Percentiles rank a stretch among this genome's conserved stretches.
Conservation (phyloP, 2,888 invertebrate genomes). For the Seladonia tumulorum region DNA sequence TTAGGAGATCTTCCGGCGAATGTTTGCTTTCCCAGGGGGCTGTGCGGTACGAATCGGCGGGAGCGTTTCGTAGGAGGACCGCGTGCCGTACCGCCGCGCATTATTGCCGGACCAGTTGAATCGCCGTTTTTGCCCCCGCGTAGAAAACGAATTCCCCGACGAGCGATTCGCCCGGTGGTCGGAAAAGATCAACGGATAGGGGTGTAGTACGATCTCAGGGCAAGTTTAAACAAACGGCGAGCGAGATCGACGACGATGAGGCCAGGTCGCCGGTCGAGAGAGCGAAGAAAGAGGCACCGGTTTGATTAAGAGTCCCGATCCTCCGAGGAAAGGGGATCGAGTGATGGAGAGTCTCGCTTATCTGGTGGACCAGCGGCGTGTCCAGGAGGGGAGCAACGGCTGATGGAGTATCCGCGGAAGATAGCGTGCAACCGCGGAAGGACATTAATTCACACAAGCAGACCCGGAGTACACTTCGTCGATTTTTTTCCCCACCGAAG, state of each 20-base stretch:
- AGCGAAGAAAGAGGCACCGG: background rate
- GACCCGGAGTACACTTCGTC: background rate
- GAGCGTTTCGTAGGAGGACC: background rate
- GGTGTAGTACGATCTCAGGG: background rate
- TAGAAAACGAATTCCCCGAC: background rate
- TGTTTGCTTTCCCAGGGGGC: slow-evolving; percentile 63
- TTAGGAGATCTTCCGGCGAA: slow-evolving; percentile 55
- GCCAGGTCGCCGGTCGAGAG: background rate
- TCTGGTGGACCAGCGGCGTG: background rate
- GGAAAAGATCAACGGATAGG: slow-evolving; percentile 1
- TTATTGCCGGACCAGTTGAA: slow-evolving; percentile 26
- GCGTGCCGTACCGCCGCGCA: slow-evolving; percentile 5
- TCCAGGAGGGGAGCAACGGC: background rate
- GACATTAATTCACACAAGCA: background rate
- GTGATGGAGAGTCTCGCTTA: slow-evolving; percentile 4
- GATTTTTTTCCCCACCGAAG: background rate
- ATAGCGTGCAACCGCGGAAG: background rate
- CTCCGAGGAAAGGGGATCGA: background rate
- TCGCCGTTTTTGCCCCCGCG: background rate
- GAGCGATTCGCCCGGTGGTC: background rate
- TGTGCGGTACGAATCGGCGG: slow-evolving; percentile 25
- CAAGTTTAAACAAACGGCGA: background rate
- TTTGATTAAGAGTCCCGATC: slow-evolving; percentile 5
- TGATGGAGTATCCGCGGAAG: slow-evolving; percentile 13
- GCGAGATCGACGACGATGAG: background rate